Evolutionary conservation across 2,797 vertebrate species (phyloP).

Genomic region (Anomalospiza imberbis): DNA sequence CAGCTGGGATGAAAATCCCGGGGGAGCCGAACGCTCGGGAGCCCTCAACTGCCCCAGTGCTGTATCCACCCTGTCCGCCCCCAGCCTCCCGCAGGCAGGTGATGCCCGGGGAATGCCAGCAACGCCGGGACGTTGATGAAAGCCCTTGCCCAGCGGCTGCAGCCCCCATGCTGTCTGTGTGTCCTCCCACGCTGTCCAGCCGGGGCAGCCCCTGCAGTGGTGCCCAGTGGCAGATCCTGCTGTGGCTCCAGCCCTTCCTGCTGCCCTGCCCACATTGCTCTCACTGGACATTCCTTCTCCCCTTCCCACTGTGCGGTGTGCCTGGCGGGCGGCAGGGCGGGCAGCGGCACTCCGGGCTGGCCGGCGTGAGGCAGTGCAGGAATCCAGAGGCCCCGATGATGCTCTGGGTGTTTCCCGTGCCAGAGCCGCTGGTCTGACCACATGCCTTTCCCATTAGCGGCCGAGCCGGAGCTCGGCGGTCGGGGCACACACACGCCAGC

Average conservation of each 20-base stretch:
- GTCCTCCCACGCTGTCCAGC: not conserved
- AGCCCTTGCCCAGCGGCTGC: not conserved
- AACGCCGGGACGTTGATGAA: fast-evolving
- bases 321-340: not conserved
- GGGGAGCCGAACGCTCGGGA: fast-evolving
- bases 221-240: not conserved
- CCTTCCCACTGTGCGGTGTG: not conserved
- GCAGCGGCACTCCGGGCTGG: not conserved
- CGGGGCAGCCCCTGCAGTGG: not conserved
- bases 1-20: not conserved
- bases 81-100: not conserved
- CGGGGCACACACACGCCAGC: not conserved
- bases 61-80: fast-evolving
- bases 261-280: not conserved
- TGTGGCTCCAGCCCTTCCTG: not conserved
- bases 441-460: slow-evolving; percentile 57
- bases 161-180: fast-evolving
- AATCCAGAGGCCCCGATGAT: not conserved
- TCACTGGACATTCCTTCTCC: not conserved
- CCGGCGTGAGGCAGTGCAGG: not conserved
- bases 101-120: not conserved
- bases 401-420: slow-evolving; percentile 45
- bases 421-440: slow-evolving; percentile 17
- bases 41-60: fast-evolving
- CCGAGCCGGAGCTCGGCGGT: not conserved